Evolutionary conservation across 2,888 invertebrate species (phyloP).

Genomic region (Myathropa florea): DNA sequence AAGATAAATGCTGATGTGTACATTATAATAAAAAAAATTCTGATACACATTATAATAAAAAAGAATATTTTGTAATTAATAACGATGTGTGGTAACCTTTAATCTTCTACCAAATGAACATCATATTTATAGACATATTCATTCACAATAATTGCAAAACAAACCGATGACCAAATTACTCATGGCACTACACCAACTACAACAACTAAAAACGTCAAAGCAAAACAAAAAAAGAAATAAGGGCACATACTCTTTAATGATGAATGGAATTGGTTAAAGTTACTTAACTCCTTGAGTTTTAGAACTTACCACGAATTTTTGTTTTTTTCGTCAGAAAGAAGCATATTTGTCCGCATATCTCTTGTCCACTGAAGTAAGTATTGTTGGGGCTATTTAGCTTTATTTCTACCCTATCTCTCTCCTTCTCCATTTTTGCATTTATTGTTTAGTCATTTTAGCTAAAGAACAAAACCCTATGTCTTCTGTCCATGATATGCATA

Average conservation of each 20-base stretch:
- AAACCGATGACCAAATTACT: constrained; percentile 14
- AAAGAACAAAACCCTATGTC: constrained; percentile 8
- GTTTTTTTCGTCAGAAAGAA: constrained; percentile 79
- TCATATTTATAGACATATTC: constrained; percentile 13
- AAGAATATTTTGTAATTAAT: not conserved
- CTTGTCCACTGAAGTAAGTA: constrained; percentile 78
- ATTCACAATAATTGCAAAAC: constrained; percentile 66
- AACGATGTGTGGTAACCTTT: not conserved
- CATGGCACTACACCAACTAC: not conserved
- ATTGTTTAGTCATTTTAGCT: constrained; percentile 47
- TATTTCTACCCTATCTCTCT: constrained; percentile 79
- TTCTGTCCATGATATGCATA: not conserved
- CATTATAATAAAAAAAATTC: not conserved
- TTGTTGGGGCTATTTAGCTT: constrained; percentile 78
- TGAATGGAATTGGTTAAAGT: not conserved
- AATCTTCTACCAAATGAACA: not conserved
- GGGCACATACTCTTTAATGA: not conserved
- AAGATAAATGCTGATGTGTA: not conserved
- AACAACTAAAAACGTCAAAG: not conserved
- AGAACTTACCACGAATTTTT: constrained; percentile 79
- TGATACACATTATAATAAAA: not conserved
- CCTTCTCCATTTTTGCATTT: constrained; percentile 72
- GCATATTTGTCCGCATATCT: constrained; percentile 78
- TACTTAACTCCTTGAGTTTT: not conserved
- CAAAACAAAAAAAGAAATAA: not conserved